A percentile compares a stretch with the other conserved stretches of the same genome.
Conservation (phyloP, 2,113 vertebrate species). For the Mixornis gularis region DNA sequence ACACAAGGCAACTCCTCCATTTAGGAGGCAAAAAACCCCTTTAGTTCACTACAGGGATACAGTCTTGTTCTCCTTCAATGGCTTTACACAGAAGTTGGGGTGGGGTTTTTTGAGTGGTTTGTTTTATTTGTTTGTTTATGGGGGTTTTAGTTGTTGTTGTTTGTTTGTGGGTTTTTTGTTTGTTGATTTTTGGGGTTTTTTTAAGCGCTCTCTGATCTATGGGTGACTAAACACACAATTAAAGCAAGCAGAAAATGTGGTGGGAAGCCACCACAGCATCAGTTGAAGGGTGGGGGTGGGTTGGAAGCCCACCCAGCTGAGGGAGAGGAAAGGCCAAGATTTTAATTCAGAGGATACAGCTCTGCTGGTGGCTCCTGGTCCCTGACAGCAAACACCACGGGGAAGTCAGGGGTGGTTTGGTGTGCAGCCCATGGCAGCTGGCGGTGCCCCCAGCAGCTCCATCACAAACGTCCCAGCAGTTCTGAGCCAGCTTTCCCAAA, state of each 20-base stretch:
- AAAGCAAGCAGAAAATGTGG: neutral
- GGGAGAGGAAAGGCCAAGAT: neutral
- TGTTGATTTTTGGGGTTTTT: neutral
- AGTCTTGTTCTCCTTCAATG: neutral
- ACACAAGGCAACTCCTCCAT: neutral
- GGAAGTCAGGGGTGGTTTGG: neutral
- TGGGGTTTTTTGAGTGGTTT: neutral
- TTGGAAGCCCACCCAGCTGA: accelerated
- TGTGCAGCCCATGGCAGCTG: accelerated
- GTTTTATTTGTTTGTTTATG: neutral
- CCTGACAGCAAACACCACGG: accelerated
- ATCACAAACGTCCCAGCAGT: neutral
- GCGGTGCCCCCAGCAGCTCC: accelerated
- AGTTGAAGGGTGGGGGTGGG: neutral
- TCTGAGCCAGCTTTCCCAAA: neutral
- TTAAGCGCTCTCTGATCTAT: neutral
- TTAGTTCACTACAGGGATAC: neutral
- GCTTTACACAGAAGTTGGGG: neutral
- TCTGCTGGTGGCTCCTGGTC: neutral
- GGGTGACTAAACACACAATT: neutral
- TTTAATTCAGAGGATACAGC: neutral
- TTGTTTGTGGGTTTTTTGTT: no score
- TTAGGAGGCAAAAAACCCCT: neutral
- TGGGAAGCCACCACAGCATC: neutral
- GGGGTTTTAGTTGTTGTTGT: no score